Conservation (phyloP, 2,113 vertebrate genomes). For the Erinaceus europaeus region DNA sequence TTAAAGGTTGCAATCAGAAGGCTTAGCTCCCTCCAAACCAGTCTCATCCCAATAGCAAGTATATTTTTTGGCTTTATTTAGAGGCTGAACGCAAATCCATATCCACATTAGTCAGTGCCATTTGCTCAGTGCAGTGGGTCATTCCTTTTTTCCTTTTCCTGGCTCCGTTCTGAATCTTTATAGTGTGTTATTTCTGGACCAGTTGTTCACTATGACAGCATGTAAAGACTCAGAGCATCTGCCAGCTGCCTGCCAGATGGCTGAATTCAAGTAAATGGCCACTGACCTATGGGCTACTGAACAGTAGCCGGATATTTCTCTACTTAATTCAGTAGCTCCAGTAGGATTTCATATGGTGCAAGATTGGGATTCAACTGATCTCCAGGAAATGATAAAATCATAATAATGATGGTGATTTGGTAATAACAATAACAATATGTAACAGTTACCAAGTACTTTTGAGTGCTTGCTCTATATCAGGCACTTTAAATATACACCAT, state of each 20-base stretch:
- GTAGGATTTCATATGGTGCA: conserved; percentile 52
- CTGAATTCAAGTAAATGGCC: conserved; percentile 75
- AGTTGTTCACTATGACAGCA: conserved; percentile 74
- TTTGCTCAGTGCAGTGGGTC: not conserved
- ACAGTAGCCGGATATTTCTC: conserved; percentile 9
- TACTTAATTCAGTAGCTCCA: conserved; percentile 56
- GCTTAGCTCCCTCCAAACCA: not conserved
- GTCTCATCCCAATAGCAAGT: not conserved
- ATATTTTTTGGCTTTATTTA: not conserved
- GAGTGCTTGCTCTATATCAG: not conserved
- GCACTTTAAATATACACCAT: not conserved
- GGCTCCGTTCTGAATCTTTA: conserved; percentile 70
- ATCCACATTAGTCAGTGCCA: not conserved
- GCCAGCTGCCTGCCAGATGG: conserved; percentile 78
- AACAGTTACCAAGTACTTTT: not conserved
- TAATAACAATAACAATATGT: not conserved
- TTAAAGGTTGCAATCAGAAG: not conserved
- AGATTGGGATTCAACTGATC: conserved; percentile 52
- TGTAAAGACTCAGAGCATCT: conserved; percentile 70
- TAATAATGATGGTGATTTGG: not conserved
- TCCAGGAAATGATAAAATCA: conserved; percentile 31
- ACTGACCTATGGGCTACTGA: conserved; percentile 69
- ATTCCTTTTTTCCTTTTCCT: conserved; percentile 57
- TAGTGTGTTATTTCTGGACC: conserved; percentile 72
- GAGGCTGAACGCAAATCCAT: conserved; percentile 1